Evolutionary conservation across 2,797 vertebrate genomes (phyloP).

Genomic region (Lophius americanus): DNA sequence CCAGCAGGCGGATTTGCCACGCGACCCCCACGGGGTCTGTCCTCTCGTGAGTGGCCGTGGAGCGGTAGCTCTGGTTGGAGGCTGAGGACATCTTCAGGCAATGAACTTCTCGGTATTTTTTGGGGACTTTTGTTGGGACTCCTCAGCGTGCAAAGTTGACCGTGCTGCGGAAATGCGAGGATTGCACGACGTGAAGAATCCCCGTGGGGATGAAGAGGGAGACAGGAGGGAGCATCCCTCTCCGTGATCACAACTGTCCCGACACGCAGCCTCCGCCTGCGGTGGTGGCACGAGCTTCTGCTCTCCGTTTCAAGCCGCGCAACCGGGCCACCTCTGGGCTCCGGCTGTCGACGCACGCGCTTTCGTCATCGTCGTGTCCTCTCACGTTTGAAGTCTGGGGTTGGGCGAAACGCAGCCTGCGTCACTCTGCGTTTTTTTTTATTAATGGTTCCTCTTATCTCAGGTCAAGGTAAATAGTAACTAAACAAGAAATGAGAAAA

Average conservation of each 20-base stretch:
- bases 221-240: constrained; percentile 3
- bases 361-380: constrained; percentile 68
- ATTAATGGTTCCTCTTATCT: constrained; percentile 5
- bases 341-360: constrained; percentile 65
- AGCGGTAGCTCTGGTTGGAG: constrained; percentile 82
- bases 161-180: constrained; percentile 2
- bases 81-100: constrained; percentile 82
- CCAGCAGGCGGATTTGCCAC: constrained; percentile 77
- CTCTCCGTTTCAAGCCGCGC: constrained; percentile 47
- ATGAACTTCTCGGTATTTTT: constrained; percentile 39
- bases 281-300: constrained; percentile 33
- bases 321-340: constrained; percentile 39
- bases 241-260: constrained; percentile 21
- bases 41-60: constrained; percentile 61
- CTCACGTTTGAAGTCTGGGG: constrained; percentile 42
- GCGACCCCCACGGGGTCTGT: constrained; percentile 72
- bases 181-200: constrained; percentile 8
- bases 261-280: constrained; percentile 28
- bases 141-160: constrained; percentile 45
- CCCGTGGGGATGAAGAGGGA: constrained; percentile 4
- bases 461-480: constrained; percentile 4
- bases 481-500: too few species aligned
- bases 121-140: constrained; percentile 45
- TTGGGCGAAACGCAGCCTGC: constrained; percentile 41
- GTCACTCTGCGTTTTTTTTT: constrained; percentile 22